Percentiles rank a stretch among this genome's conserved stretches.
Conservation (phyloP, 2,888 invertebrate genomes). For the Dorcus hopei region DNA sequence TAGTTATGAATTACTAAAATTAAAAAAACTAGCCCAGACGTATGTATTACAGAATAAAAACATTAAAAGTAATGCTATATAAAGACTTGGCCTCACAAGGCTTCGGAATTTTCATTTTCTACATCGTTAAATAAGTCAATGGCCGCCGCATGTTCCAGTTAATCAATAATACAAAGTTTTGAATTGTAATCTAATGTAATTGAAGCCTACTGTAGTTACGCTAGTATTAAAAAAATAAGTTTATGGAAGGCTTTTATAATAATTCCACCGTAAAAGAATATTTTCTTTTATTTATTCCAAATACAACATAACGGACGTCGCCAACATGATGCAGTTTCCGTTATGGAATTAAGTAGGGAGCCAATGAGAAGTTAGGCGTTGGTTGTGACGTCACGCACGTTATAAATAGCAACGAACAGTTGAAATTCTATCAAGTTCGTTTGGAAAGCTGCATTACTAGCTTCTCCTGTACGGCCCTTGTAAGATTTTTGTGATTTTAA, state of each 20-base stretch:
- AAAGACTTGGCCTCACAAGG: too few species aligned
- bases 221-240: too few species aligned
- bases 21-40: too few species aligned
- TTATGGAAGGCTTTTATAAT: too few species aligned
- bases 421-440: constrained; percentile 57
- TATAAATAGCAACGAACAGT: constrained; percentile 59
- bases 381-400: constrained; percentile 48
- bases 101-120: constrained; percentile 1
- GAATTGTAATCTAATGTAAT: not conserved
- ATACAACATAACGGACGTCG: constrained; percentile 2
- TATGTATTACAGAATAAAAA: too few species aligned
- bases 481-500: constrained; percentile 27
- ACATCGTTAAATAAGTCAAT: constrained; percentile 6
- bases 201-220: too few species aligned
- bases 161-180: not conserved
- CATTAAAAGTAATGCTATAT: too few species aligned
- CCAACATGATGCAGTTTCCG: constrained; percentile 27
- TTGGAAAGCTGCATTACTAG: constrained; percentile 68
- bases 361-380: constrained; percentile 57
- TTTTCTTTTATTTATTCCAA: constrained; percentile 10
- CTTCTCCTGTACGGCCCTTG: constrained; percentile 31
- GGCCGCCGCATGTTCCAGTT: not conserved
- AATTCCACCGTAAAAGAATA: too few species aligned
- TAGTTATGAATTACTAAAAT: too few species aligned
- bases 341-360: constrained; percentile 31